Base-by-base conservation (phyloP, 2,888 invertebrate genomes). In the Hofmannophila pseudospretella region DNA sequence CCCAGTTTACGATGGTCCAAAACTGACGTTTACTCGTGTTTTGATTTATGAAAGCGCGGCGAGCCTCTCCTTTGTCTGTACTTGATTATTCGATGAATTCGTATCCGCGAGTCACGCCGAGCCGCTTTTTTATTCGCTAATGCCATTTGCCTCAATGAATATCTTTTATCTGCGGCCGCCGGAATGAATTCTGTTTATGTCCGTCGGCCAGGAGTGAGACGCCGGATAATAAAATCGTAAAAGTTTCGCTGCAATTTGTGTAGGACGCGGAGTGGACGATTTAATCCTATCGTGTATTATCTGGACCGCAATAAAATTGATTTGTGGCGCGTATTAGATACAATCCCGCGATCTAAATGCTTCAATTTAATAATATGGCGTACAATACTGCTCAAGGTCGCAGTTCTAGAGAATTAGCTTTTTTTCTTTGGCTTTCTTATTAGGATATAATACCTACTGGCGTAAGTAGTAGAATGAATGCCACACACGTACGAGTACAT, bases 21-120 rank as follows among this genome's bases (percentile, higher is more conserved):
- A 67, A 67, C 49, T 64, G 75, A 74, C 71, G 63, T 76, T 76
- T 72, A 76, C 67, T 68, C 49, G 36, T 49, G 57, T 68, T 72
- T 64, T 74, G 76, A 77, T 74, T 77, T 73, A 75, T 71, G 68
- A 54, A 56, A 51, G 44, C 55, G 51, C 45, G 44, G 37, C 36
- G 49, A 54, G 53, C 56, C 42, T 54, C 54, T 59, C 58, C 55
- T 64, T 62, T 67, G 65, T 67, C 62, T 51, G 53, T 41, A 55
- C 59, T 61, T 65, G 61, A 68, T 70, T 62, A 67, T 63, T 62
- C 49, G 50, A 52, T 48, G 51, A 51, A 60, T 58, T 53, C 49
- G 51, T 53, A 54, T 49, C 38, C 41, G 34, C 54, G 47, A 54
- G 54, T 51, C 53, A 49, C 52, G 41, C 45, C 43, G 38, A 5